These are phyloP conservation scores for human DNA, from an alignment of 2,113 vertebrate genomes.

Conservation along the genomic window DNA sequence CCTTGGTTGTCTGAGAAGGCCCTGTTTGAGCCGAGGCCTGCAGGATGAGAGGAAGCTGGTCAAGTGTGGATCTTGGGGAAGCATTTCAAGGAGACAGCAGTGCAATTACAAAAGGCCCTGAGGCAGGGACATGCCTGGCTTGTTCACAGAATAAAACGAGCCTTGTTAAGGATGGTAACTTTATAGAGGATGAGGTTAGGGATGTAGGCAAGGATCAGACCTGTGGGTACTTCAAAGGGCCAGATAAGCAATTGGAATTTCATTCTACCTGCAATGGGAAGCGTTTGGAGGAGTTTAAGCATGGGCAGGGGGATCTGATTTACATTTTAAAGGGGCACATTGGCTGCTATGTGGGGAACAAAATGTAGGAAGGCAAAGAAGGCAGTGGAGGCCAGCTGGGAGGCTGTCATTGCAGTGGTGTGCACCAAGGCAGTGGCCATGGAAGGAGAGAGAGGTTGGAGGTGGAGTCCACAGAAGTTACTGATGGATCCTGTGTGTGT, in stretches of 20 bases:
- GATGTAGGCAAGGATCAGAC: background rate
- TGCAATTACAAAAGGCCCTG: background rate
- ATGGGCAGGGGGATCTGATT: background rate
- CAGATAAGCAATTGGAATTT: slow-evolving; percentile 7
- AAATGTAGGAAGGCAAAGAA: background rate
- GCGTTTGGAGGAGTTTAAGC: background rate
- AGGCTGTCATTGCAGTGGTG: background rate
- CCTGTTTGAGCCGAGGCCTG: background rate
- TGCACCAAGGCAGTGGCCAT: accelerated
- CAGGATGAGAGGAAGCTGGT: background rate
- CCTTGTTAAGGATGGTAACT: background rate
- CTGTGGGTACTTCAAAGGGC: background rate
- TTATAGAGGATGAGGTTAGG: background rate
- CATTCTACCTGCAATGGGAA: background rate
- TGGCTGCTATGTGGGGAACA: background rate
- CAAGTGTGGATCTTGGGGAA: background rate
- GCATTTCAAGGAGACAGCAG: background rate
- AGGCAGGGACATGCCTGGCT: background rate
- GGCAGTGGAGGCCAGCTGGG: background rate
- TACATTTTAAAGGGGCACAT: background rate
- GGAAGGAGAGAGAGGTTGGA: background rate
- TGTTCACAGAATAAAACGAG: background rate
- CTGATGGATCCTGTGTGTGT: background rate
- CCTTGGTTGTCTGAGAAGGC: background rate
- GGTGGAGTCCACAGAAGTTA: background rate